Evolutionary conservation across 2,113 vertebrate species (phyloP), one percentile per base, ranked within the genome.

Genomic region (Halcyon senegalensis): DNA sequence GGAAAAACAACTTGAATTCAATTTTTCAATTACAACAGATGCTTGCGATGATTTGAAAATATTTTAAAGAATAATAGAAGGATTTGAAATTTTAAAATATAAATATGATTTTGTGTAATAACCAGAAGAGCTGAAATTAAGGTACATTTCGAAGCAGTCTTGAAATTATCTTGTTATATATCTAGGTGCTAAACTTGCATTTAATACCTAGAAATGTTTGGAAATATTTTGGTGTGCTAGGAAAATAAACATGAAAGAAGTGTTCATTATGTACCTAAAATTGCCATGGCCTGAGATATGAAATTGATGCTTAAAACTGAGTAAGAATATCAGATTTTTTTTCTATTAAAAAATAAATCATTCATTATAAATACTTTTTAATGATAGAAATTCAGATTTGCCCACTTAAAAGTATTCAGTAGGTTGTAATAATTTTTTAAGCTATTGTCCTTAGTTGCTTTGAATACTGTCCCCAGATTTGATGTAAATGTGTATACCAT

Each of bases 31-130:
- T 74, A 20, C 83, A 77, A 77, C 67, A 85, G 33, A 39, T 70
- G 21, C 33, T 89, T 97, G 62, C 72, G 67, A 59, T 85, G 41
- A 51, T 94, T 91, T 97, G 76, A 82, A 97, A 88, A 35, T 70
- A 80, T 64, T 89, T 74, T 88, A 58, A 89, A 76, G 27, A 81
- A 37, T 68, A 55, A n/a, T 72, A 13, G 23, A 93, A 68, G 8
- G 50, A 35, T 59, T 82, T 43, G 51, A 44, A 7, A 20, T 72
- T 70, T 95, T 83, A 81, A 78, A 13, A 44, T 9, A 91, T 75
- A 84, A 80, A 25, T 6, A 13, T 15, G 3, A 64, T 74, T 93
- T 77, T 78, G 1, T 82, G 16, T 74, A 82, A 77, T 83, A 80
- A 83, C 12, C 17, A 70, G 43, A 90, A 89, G 51, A 87, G 8